A percentile compares a stretch with the other conserved stretches of the same genome.
phyloP scores from a whole-genome alignment of 2,113 vertebrate genomes.

The Neodon shergylaensis region DNA sequence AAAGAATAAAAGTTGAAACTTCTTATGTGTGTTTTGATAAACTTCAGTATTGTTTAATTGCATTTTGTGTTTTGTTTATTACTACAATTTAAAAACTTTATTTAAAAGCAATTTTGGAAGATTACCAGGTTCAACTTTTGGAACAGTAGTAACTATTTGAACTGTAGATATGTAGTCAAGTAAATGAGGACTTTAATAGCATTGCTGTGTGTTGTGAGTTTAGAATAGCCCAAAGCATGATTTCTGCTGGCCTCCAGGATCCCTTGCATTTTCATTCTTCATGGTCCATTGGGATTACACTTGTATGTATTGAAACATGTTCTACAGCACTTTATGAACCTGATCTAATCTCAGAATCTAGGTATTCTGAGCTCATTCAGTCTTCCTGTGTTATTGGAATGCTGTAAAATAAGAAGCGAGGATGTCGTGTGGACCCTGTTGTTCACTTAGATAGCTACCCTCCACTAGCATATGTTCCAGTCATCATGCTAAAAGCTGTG shows the following conservation, averaged over 20 bases:
- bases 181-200: constrained; percentile 28
- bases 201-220: constrained; percentile 36
- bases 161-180: constrained; percentile 48
- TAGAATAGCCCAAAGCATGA: constrained; percentile 48
- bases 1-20: constrained; percentile 73
- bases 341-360: constrained; percentile 41
- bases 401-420: not conserved
- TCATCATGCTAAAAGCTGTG: constrained; percentile 28
- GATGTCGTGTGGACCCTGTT: not conserved
- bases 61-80: constrained; percentile 74
- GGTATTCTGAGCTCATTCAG: constrained; percentile 25
- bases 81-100: constrained; percentile 70
- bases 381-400: constrained; percentile 58
- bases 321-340: constrained; percentile 13
- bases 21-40: constrained; percentile 81
- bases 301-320: not conserved
- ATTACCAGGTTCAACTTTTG: constrained; percentile 45
- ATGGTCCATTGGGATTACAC: not conserved
- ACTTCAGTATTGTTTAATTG: constrained; percentile 72
- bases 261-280: constrained; percentile 44
- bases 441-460: constrained; percentile 16
- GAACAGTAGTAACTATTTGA: constrained; percentile 55
- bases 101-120: constrained; percentile 67
- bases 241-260: constrained; percentile 47
- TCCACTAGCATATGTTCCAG: constrained; percentile 8